Conservation (phyloP, 2,797 vertebrate species). For the Ataeniobius toweri region DNA sequence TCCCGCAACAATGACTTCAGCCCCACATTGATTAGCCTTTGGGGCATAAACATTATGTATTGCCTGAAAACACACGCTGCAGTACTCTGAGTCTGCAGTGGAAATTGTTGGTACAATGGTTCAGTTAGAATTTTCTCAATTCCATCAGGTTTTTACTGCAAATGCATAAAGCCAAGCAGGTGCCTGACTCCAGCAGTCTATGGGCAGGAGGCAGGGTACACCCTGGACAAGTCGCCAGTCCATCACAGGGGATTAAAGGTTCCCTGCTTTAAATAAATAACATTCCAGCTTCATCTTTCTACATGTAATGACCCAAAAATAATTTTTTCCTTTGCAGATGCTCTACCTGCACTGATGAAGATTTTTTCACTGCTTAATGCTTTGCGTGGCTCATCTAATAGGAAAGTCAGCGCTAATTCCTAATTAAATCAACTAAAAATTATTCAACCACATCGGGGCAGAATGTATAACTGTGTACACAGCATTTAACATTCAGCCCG, state of each 20-base stretch:
- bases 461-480: no score
- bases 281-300: no score
- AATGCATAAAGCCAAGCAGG: neutral
- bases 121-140: neutral
- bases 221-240: no score
- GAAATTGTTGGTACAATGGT: neutral
- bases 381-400: neutral
- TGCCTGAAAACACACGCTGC: conserved; percentile 5
- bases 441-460: no score
- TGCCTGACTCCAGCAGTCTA: no score
- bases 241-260: no score
- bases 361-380: neutral
- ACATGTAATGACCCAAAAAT: neutral
- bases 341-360: neutral
- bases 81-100: neutral
- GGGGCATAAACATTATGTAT: conserved; percentile 24
- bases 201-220: no score
- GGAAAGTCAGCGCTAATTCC: neutral
- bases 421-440: no score
- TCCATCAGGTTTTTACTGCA: neutral
- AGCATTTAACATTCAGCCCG: no score
- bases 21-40: conserved; percentile 26
- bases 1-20: conserved; percentile 38
- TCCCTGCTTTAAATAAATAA: no score
- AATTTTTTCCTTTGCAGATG: neutral